A percentile compares a stretch with the other conserved stretches of the same genome.
Evolutionary conservation across 2,113 vertebrate species (phyloP).

Genomic region (Actenoides hombroni): DNA sequence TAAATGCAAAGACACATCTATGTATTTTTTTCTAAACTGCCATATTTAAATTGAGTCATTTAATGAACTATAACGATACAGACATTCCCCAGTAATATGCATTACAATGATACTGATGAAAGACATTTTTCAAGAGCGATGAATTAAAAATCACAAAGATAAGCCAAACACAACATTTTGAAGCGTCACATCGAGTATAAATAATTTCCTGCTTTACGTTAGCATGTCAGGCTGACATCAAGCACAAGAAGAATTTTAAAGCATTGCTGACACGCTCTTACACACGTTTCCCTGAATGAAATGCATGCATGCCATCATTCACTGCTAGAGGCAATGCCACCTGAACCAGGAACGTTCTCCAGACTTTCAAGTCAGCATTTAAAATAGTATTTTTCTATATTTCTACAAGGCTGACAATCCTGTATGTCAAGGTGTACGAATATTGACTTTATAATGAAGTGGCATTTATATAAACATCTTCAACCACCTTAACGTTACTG

Average conservation of each 20-base stretch:
- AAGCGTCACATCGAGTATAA: not conserved
- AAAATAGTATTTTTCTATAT: not conserved
- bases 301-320: conserved; percentile 31
- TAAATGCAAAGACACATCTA: conserved; percentile 32
- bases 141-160: conserved; percentile 18
- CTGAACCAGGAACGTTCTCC: not conserved
- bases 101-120: not conserved
- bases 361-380: not conserved
- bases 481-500: not conserved
- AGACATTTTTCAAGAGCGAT: not conserved
- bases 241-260: not conserved
- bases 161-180: not conserved
- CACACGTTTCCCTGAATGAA: not conserved
- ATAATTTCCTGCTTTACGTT: not conserved
- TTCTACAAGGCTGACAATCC: not conserved
- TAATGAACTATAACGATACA: not conserved
- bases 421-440: not conserved
- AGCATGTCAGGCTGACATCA: not conserved
- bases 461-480: not conserved
- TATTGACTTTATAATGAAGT: not conserved
- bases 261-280: not conserved
- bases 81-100: not conserved
- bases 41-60: not conserved
- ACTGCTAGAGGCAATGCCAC: conserved; percentile 26
- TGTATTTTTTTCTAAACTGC: not conserved